Percentiles rank a stretch among this genome's conserved stretches.
These are phyloP conservation scores for Bombus sibiricus DNA, from an alignment of 1,140 invertebrate species.

Conservation along the genomic window DNA sequence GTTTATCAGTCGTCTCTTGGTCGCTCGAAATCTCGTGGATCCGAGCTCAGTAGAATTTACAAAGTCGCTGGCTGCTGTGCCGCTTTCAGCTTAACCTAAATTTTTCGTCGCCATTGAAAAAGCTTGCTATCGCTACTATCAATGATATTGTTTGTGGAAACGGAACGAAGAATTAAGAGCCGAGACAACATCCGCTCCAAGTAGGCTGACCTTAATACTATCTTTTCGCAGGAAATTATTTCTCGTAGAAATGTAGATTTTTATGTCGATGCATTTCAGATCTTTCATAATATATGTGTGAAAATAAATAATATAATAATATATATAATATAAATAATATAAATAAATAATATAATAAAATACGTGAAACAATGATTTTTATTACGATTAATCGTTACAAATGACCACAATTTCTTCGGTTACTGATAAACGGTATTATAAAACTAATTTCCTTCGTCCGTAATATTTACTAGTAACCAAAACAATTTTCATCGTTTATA, in stretches of 20 bases:
- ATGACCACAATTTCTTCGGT: too few species aligned
- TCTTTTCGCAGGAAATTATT: neutral
- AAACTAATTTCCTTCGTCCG: too few species aligned
- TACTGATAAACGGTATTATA: too few species aligned
- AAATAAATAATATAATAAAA: neutral
- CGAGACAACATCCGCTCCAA: neutral
- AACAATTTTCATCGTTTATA: too few species aligned
- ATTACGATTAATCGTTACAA: too few species aligned
- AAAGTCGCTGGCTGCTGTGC: neutral
- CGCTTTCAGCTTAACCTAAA: slow-evolving; percentile 7
- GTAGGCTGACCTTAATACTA: neutral
- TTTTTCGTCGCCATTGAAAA: neutral
- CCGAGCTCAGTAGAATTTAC: neutral
- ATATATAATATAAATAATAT: too few species aligned
- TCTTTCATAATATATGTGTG: neutral
- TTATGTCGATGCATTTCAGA: too few species aligned
- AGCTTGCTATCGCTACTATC: neutral
- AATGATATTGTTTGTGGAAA: slow-evolving; percentile 6
- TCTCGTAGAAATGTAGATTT: too few species aligned
- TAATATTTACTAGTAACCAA: too few species aligned
- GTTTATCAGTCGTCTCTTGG: slow-evolving; percentile 8
- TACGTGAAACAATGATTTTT: neutral
- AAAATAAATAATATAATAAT: neutral
- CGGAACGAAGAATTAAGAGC: neutral
- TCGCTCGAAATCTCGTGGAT: neutral